phyloP scores from a whole-genome alignment of 1,140 invertebrate genomes.

The Brachionus koreanus region DNA sequence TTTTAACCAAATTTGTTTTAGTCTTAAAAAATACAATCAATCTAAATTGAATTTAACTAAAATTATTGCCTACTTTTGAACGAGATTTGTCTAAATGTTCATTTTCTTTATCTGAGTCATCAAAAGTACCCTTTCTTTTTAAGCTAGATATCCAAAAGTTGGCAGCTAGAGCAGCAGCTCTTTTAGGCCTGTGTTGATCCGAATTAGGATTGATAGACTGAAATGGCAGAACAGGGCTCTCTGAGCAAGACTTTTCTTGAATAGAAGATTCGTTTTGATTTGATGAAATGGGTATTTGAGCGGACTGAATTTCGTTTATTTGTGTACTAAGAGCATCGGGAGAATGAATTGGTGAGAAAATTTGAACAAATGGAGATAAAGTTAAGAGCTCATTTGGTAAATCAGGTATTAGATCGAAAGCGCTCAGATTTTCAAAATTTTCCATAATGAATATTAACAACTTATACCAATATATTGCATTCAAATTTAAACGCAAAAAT shows the following conservation, averaged over 20 bases:
- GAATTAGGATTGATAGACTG: neutral
- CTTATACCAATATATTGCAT: neutral
- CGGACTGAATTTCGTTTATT: neutral
- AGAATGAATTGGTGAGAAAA: neutral
- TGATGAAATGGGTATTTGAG: neutral
- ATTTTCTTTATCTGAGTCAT: slow-evolving; percentile 33
- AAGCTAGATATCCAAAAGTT: neutral
- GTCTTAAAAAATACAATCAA: neutral
- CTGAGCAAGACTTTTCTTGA: neutral
- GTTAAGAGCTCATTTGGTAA: neutral
- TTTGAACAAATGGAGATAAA: neutral
- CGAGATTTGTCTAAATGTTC: neutral
- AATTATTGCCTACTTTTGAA: neutral
- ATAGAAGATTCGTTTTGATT: neutral
- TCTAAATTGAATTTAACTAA: neutral
- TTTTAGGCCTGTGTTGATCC: neutral
- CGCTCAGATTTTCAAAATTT: neutral
- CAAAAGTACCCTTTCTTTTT: neutral
- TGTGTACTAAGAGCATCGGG: neutral
- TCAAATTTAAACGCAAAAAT: neutral
- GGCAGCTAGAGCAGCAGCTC: slow-evolving; percentile 12
- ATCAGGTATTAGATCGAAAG: neutral
- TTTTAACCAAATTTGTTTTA: neutral
- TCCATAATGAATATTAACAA: neutral
- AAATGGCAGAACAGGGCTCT: neutral